These are phyloP conservation scores for Cyrtodaria siliqua DNA, from an alignment of 2,888 invertebrate species.

Conservation along the genomic window DNA sequence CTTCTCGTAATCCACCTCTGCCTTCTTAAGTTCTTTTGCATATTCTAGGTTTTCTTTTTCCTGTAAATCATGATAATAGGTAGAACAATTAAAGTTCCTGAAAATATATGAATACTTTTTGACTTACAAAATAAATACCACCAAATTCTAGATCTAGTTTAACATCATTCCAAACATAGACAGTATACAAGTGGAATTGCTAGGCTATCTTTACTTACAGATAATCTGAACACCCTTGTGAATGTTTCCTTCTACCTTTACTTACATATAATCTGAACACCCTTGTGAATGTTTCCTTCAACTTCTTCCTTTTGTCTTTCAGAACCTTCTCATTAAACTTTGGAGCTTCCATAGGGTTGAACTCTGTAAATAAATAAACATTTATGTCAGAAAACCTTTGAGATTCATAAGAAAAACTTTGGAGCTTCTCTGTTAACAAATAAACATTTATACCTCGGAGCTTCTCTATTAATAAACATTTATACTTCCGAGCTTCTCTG, in stretches of 20 bases:
- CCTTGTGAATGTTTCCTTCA: slow-evolving; percentile 97
- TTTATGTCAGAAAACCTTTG: no score
- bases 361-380: slow-evolving; percentile 89
- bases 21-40: slow-evolving; percentile 93
- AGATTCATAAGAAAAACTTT: no score
- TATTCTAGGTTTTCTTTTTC: slow-evolving; percentile 98
- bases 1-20: slow-evolving; percentile 97
- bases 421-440: no score
- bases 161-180: no score
- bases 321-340: slow-evolving; percentile 98
- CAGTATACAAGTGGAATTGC: no score
- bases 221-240: slow-evolving; percentile 96
- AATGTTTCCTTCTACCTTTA: slow-evolving; percentile 93
- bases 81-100: background rate
- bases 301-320: slow-evolving; percentile 97
- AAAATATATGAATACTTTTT: no score
- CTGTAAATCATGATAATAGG: slow-evolving; percentile 86
- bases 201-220: slow-evolving; percentile 90
- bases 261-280: slow-evolving; percentile 97
- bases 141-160: no score
- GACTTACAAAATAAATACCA: no score
- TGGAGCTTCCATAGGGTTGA: slow-evolving; percentile 97
- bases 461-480: no score
- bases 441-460: no score
- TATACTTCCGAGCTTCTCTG: no score